Evolutionary conservation across 2,113 vertebrate species (phyloP).

Genomic region (Hippocampus guttulatus): DNA sequence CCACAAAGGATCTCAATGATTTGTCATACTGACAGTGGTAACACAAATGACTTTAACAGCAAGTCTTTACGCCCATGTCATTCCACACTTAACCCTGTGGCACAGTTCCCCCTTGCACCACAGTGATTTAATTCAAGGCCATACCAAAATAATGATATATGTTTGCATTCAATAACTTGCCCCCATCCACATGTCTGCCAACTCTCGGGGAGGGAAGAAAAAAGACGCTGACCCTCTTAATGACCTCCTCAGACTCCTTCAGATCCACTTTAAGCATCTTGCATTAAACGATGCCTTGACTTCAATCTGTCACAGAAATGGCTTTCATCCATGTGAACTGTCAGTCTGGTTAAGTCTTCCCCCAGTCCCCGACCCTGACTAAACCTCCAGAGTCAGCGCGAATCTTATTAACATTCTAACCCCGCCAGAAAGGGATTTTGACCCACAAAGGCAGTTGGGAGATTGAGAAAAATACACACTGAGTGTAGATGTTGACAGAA

Average conservation of each 20-base stretch:
- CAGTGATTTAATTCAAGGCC: conserved; percentile 26
- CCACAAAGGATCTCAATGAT: conserved; percentile 10
- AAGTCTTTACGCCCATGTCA: conserved; percentile 34
- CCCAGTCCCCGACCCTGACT: conserved; percentile 31
- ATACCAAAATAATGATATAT: conserved; percentile 22
- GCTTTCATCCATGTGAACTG: conserved; percentile 52
- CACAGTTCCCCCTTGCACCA: conserved; percentile 15
- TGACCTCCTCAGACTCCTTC: conserved; percentile 33
- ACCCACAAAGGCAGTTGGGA: conserved; percentile 26
- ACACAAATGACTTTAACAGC: neutral
- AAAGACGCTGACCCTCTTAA: conserved; percentile 32
- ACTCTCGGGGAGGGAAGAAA: neutral
- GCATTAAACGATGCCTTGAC: conserved; percentile 36
- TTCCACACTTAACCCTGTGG: conserved; percentile 27
- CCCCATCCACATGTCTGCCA: conserved; percentile 52
- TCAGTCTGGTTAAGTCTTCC: conserved; percentile 46
- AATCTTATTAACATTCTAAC: conserved; percentile 52
- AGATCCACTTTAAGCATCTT: conserved; percentile 34
- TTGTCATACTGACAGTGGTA: conserved; percentile 1
- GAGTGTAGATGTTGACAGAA: conserved; percentile 36
- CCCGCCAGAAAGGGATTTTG: conserved; percentile 37
- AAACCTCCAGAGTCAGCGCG: conserved; percentile 37
- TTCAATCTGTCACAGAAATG: conserved; percentile 47
- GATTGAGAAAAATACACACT: conserved; percentile 21
- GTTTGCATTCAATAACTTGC: conserved; percentile 32